Evolutionary conservation across 2,113 vertebrate species (phyloP).

Genomic region (Psophia crepitans): DNA sequence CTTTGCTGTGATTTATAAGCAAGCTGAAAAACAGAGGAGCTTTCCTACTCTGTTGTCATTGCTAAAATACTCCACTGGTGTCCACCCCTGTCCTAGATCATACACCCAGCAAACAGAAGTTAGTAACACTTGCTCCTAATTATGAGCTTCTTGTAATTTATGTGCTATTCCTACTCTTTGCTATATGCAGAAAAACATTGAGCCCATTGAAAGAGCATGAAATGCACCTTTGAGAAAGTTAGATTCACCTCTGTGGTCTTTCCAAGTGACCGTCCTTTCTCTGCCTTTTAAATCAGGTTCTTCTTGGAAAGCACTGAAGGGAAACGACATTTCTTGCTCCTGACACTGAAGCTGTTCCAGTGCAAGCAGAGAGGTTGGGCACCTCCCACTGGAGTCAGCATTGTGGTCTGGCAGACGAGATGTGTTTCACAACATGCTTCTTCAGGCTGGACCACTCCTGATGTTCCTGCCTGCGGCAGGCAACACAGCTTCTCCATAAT

Average conservation of each 20-base stretch:
- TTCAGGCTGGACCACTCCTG: neutral
- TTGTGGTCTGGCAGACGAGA: accelerated
- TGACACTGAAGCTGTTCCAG: neutral
- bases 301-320: neutral
- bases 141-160: neutral
- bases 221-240: neutral
- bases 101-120: neutral
- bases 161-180: neutral
- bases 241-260: neutral
- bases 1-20: neutral
- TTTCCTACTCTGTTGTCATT: neutral
- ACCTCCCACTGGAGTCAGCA: neutral
- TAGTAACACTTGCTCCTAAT: neutral
- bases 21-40: neutral
- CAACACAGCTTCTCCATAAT: neutral
- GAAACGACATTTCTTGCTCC: neutral
- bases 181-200: neutral
- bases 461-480: neutral
- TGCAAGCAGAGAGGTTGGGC: neutral
- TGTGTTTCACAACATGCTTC: neutral
- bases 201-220: neutral
- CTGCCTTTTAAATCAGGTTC: neutral
- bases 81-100: neutral
- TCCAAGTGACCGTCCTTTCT: neutral
- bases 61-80: neutral